Evolutionary conservation across 2,888 invertebrate species (phyloP).

Genomic region (Drosophila seclusa): DNA sequence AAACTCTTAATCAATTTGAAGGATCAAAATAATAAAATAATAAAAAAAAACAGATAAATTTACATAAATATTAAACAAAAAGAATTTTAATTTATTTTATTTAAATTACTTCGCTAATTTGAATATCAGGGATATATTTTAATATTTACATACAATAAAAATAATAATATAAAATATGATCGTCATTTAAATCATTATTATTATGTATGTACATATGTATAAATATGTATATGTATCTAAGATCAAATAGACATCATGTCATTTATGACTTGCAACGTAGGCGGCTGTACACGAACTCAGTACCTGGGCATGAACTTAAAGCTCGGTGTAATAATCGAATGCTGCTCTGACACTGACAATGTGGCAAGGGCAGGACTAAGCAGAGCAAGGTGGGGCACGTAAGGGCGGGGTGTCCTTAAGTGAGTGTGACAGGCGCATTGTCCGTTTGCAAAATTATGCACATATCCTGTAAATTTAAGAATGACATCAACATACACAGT

Average conservation of each 20-base stretch:
- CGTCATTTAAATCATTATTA: background rate
- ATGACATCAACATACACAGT: constrained; percentile 58
- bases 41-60: background rate
- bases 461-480: constrained; percentile 78
- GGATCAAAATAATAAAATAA: no score
- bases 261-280: background rate
- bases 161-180: background rate
- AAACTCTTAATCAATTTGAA: background rate
- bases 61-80: background rate
- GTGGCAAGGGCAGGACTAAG: constrained; percentile 1
- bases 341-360: background rate
- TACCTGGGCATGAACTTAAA: background rate
- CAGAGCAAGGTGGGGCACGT: background rate
- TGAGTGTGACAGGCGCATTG: constrained; percentile 49
- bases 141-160: background rate
- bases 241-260: background rate
- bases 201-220: background rate
- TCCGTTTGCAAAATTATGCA: constrained; percentile 68
- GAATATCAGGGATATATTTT: no score
- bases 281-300: background rate
- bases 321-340: background rate
- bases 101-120: background rate
- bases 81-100: background rate
- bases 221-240: background rate
- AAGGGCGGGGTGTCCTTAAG: constrained; percentile 19